Evolutionary conservation across 2,888 invertebrate genomes (phyloP).

Genomic region (Ennomos fuscantarius): DNA sequence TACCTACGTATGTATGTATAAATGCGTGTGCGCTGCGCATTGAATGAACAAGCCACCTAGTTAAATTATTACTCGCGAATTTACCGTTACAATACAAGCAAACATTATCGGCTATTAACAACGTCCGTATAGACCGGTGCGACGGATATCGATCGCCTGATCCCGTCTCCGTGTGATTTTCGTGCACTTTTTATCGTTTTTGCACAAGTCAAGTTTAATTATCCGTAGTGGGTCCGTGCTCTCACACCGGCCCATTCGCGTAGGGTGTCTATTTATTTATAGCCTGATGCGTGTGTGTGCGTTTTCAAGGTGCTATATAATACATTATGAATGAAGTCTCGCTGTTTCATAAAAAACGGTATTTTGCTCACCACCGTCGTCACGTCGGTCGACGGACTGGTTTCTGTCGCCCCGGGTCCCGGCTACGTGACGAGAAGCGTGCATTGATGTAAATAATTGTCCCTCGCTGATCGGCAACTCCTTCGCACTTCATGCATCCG

Average conservation of each 20-base stretch:
- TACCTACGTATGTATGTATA: constrained; percentile 21
- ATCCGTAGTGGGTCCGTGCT: constrained; percentile 37
- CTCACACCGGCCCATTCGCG: constrained; percentile 42
- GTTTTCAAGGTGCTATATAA: constrained; percentile 66
- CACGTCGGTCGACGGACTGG: constrained; percentile 65
- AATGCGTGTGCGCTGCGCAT: constrained; percentile 71
- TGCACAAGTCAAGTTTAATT: constrained; percentile 58
- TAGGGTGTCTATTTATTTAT: constrained; percentile 61
- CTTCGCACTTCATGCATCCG: constrained; percentile 61
- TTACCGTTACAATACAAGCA: constrained; percentile 63
- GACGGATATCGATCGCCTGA: constrained; percentile 25
- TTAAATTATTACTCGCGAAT: constrained; percentile 59
- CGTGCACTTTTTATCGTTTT: constrained; percentile 64
- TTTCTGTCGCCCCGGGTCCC: constrained; percentile 64
- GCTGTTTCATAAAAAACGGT: constrained; percentile 75
- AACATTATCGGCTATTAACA: constrained; percentile 26
- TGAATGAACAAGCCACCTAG: constrained; percentile 40
- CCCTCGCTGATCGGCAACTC: constrained; percentile 59
- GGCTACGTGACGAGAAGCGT: constrained; percentile 67
- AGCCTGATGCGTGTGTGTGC: constrained; percentile 50
- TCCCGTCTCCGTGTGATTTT: constrained; percentile 57
- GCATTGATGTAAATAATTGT: constrained; percentile 80
- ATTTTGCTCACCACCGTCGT: constrained; percentile 65
- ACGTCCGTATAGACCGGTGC: constrained; percentile 19
- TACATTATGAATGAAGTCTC: constrained; percentile 83